These are phyloP conservation scores for Anastatus disparis DNA, from an alignment of 1,140 invertebrate genomes.

Conservation along the genomic window DNA sequence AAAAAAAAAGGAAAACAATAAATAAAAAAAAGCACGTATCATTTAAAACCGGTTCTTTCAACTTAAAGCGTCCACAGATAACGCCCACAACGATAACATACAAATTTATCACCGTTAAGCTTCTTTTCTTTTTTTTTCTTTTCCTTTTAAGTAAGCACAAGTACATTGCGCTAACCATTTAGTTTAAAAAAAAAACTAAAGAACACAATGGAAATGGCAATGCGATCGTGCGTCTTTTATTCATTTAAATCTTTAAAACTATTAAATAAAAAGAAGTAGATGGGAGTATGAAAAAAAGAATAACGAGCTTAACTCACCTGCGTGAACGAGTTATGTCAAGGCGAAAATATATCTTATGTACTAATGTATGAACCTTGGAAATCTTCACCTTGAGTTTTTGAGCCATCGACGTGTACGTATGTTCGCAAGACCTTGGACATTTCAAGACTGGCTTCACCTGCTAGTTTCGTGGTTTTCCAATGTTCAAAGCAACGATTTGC, in stretches of 20 bases:
- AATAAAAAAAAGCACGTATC: too few relatives aligned
- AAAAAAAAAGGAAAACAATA: too few relatives aligned
- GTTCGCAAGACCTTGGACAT: constrained; percentile 57
- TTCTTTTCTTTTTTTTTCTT: too few relatives aligned
- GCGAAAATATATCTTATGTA: too few relatives aligned
- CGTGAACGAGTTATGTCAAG: background rate
- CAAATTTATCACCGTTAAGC: background rate
- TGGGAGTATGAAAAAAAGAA: background rate
- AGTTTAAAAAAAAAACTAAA: too few relatives aligned
- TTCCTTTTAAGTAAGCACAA: too few relatives aligned
- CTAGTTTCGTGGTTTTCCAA: constrained; percentile 53
- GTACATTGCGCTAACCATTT: too few relatives aligned
- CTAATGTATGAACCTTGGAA: background rate
- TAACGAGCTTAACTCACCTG: constrained; percentile 33
- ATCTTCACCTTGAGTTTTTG: background rate
- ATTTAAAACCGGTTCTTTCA: background rate
- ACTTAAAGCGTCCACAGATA: background rate
- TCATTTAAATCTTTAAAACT: too few relatives aligned
- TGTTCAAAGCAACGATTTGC: constrained; percentile 48
- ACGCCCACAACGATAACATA: background rate
- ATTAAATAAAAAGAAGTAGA: too few relatives aligned
- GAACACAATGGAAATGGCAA: too few relatives aligned
- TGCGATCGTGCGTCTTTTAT: too few relatives aligned
- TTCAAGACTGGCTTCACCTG: constrained; percentile 56
- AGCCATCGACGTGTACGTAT: constrained; percentile 23